phyloP scores from a whole-genome alignment of 2,888 invertebrate genomes.

The Leptinotarsa juncta region DNA sequence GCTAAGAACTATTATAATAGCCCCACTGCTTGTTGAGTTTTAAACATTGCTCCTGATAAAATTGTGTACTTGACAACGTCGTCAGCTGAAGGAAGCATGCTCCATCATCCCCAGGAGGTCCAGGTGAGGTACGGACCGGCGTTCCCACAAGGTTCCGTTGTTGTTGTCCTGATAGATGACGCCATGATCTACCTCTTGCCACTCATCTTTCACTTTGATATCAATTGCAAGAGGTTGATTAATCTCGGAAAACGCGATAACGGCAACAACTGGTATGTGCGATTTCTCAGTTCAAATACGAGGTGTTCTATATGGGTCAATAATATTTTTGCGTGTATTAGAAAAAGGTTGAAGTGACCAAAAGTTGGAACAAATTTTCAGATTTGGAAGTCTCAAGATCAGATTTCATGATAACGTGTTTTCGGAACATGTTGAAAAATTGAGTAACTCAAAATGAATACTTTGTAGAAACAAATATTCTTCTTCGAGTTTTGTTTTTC shows the following conservation, averaged over 20 bases:
- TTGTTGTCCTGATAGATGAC: conserved; percentile 57
- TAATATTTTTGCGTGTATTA: too few relatives aligned
- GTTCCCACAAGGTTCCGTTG: conserved; percentile 58
- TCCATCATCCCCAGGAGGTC: conserved; percentile 60
- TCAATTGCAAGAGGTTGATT: conserved; percentile 43
- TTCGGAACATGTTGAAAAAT: too few relatives aligned
- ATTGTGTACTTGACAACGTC: conserved; percentile 1
- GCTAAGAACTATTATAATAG: too few relatives aligned
- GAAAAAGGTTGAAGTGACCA: too few relatives aligned
- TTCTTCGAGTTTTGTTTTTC: too few relatives aligned
- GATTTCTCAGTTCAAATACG: background rate
- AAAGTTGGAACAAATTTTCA: too few relatives aligned
- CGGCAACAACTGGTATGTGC: background rate
- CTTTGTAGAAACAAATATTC: too few relatives aligned
- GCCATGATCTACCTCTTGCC: conserved; percentile 62
- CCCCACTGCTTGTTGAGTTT: background rate
- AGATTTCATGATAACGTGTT: too few relatives aligned
- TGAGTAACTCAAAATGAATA: too few relatives aligned
- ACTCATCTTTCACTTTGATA: conserved; percentile 48
- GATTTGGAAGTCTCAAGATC: too few relatives aligned
- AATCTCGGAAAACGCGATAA: conserved; percentile 34
- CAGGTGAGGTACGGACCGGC: conserved; percentile 61
- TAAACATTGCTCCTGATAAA: background rate
- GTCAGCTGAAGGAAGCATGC: background rate
- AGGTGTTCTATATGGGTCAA: background rate